Conservation (phyloP, 2,797 vertebrate genomes). For the Xenops minutus region DNA sequence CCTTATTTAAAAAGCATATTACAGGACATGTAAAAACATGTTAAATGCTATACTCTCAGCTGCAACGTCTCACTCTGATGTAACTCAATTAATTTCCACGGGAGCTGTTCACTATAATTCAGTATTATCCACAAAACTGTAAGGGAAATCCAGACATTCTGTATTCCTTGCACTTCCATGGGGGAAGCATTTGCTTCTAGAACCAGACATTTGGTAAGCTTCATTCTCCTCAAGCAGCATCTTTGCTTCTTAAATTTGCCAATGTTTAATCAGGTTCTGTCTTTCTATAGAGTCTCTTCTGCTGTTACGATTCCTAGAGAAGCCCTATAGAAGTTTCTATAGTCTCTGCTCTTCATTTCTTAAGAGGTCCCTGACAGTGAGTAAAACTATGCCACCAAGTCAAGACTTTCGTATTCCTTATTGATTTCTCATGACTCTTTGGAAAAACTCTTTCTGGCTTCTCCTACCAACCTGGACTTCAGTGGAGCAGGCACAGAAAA, state of each 20-base stretch:
- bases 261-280: background rate
- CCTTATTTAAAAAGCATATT: background rate
- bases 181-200: background rate
- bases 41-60: background rate
- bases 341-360: background rate
- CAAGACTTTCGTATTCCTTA: background rate
- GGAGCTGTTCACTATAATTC: background rate
- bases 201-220: background rate
- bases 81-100: background rate
- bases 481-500: background rate
- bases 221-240: background rate
- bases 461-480: background rate
- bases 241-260: background rate
- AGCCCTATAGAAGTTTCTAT: background rate
- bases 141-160: background rate
- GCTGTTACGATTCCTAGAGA: background rate
- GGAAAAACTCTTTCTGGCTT: background rate
- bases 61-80: background rate
- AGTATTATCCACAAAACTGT: background rate
- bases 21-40: background rate
- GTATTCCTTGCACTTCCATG: accelerated
- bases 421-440: background rate
- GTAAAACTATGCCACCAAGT: background rate
- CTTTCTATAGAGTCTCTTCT: background rate
- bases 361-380: background rate